phyloP scores from a whole-genome alignment of 2,797 vertebrate genomes.

The Iguana delicatissima region DNA sequence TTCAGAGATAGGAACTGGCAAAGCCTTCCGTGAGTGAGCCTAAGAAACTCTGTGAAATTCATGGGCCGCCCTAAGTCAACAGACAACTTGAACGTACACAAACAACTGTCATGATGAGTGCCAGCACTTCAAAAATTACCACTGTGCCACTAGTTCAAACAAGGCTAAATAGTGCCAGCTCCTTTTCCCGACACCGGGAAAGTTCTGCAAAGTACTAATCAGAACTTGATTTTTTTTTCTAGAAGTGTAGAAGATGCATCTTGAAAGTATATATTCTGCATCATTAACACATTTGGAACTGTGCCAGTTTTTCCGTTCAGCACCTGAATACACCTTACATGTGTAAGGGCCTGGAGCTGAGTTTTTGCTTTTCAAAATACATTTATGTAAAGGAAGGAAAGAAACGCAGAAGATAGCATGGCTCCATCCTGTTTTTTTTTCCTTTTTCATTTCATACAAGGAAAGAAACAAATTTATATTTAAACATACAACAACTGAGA shows the following conservation, averaged over 20 bases:
- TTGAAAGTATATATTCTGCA: slow-evolving; percentile 1
- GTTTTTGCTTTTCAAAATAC: not conserved
- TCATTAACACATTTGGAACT: slow-evolving; percentile 11
- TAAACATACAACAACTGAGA: not conserved
- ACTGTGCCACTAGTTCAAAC: not conserved
- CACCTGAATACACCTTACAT: not conserved
- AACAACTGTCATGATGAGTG: not conserved
- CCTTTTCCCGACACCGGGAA: slow-evolving; percentile 1
- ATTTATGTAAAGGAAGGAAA: not conserved
- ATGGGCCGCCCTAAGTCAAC: too few species aligned
- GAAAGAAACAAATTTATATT: not conserved
- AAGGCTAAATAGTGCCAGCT: not conserved
- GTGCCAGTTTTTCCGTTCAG: not conserved
- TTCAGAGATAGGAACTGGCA: too few species aligned
- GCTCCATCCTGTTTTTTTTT: not conserved
- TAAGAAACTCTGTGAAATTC: too few species aligned
- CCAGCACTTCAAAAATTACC: not conserved
- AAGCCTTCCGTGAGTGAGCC: too few species aligned
- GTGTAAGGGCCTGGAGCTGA: too few species aligned
- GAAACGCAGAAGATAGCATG: not conserved
- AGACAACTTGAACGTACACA: too few species aligned
- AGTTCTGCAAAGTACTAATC: slow-evolving; percentile 17
- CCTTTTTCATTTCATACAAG: not conserved
- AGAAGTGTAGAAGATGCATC: not conserved
- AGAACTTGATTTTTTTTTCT: not conserved